Conservation (phyloP, 2,113 vertebrate genomes). For the Cheirogaleus medius region DNA sequence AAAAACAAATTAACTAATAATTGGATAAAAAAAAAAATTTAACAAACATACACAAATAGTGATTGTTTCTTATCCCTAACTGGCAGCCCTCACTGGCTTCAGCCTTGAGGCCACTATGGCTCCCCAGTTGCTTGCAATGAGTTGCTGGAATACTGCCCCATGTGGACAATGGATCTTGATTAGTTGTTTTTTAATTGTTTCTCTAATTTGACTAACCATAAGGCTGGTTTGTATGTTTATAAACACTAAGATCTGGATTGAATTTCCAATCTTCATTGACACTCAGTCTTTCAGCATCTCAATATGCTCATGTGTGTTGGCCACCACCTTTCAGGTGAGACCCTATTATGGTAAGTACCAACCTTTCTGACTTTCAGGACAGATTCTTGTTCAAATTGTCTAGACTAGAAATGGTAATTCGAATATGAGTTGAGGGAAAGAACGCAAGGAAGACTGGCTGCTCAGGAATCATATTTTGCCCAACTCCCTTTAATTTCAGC, state of each 20-base stretch:
- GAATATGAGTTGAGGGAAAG: background rate
- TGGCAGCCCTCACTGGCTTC: background rate
- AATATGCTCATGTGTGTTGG: rapidly evolving
- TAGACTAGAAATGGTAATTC: background rate
- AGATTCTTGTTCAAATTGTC: background rate
- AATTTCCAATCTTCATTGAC: background rate
- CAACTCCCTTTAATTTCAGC: background rate
- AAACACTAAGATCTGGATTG: background rate
- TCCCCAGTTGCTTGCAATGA: background rate
- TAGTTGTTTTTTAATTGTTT: background rate
- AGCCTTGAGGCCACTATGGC: background rate
- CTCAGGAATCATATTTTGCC: background rate
- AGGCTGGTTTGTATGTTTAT: background rate
- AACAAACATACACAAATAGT: background rate
- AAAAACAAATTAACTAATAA: conserved; percentile 42
- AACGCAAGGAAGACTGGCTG: background rate
- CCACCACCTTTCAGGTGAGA: background rate
- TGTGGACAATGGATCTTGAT: background rate
- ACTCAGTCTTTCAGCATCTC: background rate
- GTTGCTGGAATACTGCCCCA: background rate
- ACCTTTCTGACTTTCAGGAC: background rate
- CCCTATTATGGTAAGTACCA: background rate
- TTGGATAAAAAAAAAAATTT: background rate
- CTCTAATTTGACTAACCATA: background rate
- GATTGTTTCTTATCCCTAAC: background rate